Evolutionary conservation across 2,888 invertebrate species (phyloP), one percentile per base, ranked within the genome.

Genomic region (Drosophila neonasuta): DNA sequence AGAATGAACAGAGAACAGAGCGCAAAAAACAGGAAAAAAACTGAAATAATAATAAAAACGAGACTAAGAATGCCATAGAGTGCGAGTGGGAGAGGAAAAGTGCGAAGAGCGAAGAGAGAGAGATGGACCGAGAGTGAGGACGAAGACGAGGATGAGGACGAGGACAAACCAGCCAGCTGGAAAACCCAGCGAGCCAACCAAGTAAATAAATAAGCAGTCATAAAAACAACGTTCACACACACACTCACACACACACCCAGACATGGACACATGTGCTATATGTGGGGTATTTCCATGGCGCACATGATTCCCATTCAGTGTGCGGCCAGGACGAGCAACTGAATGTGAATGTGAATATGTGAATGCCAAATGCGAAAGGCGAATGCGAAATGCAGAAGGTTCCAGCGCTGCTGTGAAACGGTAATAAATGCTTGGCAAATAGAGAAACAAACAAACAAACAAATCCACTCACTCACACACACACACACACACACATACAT

Each of bases 181-280:
- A 86, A 81, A 81, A 81, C 78, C 80, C 80, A 84, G 69, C 76
- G 67, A 87, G 66, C 71, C 81, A 69, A 51, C 76, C 82, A 73
- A 85, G 75, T 84, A 81, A 86, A 86, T 81, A 81, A 81, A 86
- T 83, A 81, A 81, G 79, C 87, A 84, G 87, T 80, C 84, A 86
- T 86, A 81, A 86, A 81, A 86, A 69, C 85, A 73, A 71, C 68
- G 45, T 29, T 7, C 34, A 50, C 49, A 52, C 59, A 59, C 48
- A 66, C 51, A 48, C 36, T 13, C 49, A 60, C 42, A 46, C 42
- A 56, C 24, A 45, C 34, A 17, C 17, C 17, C 17, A 50, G 34
- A 45, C 24, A 29, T 7, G 44, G 20, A 20, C 29, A 49, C 44
- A 13, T 29, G 44, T 17, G 46, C 6, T 41, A 65, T 62, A 60